Percentiles rank a stretch among this genome's conserved stretches.
Evolutionary conservation across 1,140 invertebrate species (phyloP).

Genomic region (Papilio aristodemus): DNA sequence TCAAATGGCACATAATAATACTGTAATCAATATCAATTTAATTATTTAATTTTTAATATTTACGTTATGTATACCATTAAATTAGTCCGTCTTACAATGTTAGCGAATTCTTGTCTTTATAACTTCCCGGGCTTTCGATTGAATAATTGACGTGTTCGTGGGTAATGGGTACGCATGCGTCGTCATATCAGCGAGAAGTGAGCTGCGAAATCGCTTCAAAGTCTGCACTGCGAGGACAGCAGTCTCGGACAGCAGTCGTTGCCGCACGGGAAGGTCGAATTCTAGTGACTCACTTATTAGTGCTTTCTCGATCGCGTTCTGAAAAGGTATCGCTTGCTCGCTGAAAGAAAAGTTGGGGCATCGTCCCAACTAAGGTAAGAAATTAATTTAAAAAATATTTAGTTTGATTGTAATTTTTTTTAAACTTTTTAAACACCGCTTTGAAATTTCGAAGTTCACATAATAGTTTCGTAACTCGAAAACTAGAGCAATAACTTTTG

Average conservation of each 20-base stretch:
- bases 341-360: slow-evolving; percentile 29
- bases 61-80: neutral
- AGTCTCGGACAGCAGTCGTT: slow-evolving; percentile 41
- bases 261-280: slow-evolving; percentile 19
- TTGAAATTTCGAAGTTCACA: slow-evolving; percentile 28
- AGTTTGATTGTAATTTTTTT: slow-evolving; percentile 21
- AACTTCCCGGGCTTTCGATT: slow-evolving; percentile 61
- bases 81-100: neutral
- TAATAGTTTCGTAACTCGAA: slow-evolving; percentile 30
- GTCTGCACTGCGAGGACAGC: slow-evolving; percentile 31
- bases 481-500: slow-evolving; percentile 33
- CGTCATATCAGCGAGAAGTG: slow-evolving; percentile 54
- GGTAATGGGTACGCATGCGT: slow-evolving; percentile 58
- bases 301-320: slow-evolving; percentile 29
- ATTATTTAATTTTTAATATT: neutral
- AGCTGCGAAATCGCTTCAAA: slow-evolving; percentile 42
- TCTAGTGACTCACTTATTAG: slow-evolving; percentile 34
- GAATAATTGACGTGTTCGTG: slow-evolving; percentile 63
- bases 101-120: slow-evolving; percentile 29
- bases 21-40: neutral
- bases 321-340: slow-evolving; percentile 13
- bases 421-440: slow-evolving; percentile 17
- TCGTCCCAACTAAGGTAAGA: slow-evolving; percentile 30
- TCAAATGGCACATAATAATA: neutral
- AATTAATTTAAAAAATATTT: neutral